Evolutionary conservation across 1,140 invertebrate species (phyloP), one percentile per base, ranked within the genome.

Genomic region (Samia ricini): DNA sequence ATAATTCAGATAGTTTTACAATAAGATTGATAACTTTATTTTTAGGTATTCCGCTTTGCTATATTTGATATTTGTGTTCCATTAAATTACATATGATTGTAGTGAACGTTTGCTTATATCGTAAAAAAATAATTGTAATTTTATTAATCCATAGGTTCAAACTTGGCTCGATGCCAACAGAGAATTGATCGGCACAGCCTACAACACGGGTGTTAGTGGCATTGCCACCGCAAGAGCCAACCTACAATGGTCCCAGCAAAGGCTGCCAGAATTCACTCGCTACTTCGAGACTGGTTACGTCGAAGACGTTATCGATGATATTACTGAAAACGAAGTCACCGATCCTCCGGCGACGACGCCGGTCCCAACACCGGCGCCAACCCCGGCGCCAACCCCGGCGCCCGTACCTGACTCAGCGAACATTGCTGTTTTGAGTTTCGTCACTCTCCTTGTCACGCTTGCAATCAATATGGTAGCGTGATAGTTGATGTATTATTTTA

Each of bases 271-370:
- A 59, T 74, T 89, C 50, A 56, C 42, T 2, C 48, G 36, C 4
- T 89, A 67, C 65, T 83, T 89, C 42, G 79, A 85, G 10, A 73
- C 48, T 29, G 85, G 85, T 23, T 88, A 81, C 22, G 71, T 77
- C 5, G 82, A 86, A 33, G 78, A 83, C 24, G 56, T 64, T 5
- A 66, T 81, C 20, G 74, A 78, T n/a, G 70, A 72, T 24, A 66
- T 64, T 1, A 60, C 26, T 1, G 66, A 15, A 4, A 22, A 55
- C 8, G 21, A 61, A 22, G 12, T 60, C 33, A 54, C 58, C 12
- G 21, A 15, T 20, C 19, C 52, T 33, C 15, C 58, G 18, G 57
- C 51, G 4, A 18, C 22, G 15, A 10, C 52, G 18, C 1, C 58
- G 21, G 64, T 61, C 22, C 22, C 52, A 26, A 63, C 48, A 50